Evolutionary conservation across 2,797 vertebrate species (phyloP).

Genomic region (Melanotaenia parkinsoni): DNA sequence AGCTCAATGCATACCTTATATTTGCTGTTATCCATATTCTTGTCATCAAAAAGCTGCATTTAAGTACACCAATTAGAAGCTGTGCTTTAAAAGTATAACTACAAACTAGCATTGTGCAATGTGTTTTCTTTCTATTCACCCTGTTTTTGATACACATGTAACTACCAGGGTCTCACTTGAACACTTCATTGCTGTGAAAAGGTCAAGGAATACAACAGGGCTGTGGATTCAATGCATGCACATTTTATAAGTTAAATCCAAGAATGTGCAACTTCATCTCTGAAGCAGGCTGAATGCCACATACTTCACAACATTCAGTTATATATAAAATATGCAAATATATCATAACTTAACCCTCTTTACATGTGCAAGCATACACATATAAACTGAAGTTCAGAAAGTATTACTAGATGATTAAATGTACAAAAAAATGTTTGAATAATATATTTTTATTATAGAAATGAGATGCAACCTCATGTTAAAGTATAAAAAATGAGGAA

Average conservation of each 20-base stretch:
- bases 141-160: background rate
- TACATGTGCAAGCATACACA: too few species aligned
- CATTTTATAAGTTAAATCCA: background rate
- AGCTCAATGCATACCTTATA: background rate
- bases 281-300: background rate
- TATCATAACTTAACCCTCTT: too few species aligned
- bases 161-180: too few species aligned
- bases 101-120: background rate
- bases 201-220: background rate
- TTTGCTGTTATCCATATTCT: too few species aligned
- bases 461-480: too few species aligned
- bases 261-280: background rate
- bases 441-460: too few species aligned
- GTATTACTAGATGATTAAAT: too few species aligned
- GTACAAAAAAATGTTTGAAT: too few species aligned
- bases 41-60: background rate
- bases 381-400: too few species aligned
- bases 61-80: background rate
- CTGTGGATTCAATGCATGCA: background rate
- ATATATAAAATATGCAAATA: too few species aligned
- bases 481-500: too few species aligned
- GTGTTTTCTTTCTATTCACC: background rate
- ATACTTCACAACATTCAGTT: background rate
- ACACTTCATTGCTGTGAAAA: too few species aligned
- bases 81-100: background rate